Evolutionary conservation across 1,140 invertebrate species (phyloP), one percentile per base, ranked within the genome.

Genomic region (Lepidurus packardi): DNA sequence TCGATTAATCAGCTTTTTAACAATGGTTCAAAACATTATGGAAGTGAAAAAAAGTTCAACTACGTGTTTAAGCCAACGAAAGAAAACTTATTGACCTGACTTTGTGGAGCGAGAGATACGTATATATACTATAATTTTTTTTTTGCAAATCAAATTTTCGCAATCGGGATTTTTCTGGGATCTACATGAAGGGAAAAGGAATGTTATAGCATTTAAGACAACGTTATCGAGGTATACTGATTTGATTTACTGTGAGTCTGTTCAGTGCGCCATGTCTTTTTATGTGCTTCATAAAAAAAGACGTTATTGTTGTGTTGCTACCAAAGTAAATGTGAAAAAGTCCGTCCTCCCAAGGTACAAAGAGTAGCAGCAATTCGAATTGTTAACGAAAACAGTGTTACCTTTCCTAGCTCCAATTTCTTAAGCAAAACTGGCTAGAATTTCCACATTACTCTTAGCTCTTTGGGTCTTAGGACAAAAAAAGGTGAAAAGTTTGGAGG

Each of bases 271-370:
- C 53, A 65, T 65, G 53, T 65, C 16, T n/a, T 21, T 21, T 65
- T 65, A 65, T 21, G 53, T 65, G 53, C 53, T 65, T 65, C 16
- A 34, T 34, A 65, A 65, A 65, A 65, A 21, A 65, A n/a, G 7
- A 65, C 21, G 53, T 65, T 21, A 13, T 65, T 21, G 53, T 65
- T 65, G 53, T 65, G 53, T 65, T 16, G 53, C 53, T 9, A 65
- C 53, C 53, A 65, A 65, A 65, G 53, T 65, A 9, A 65, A 65
- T 11, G 13, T 13, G 53, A 65, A 65, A 65, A 65, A 65, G 16
- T 65, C 53, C 53, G 53, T 65, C 53, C 53, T 65, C n/a, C 53
- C 16, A 65, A 65, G 53, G 53, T 65, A 65, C 53, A 65, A 65
- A 65, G 53, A 4, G 53, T 65, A 65, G 53, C 53, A 7, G 13